These are phyloP conservation scores for Malacoctenus gilli DNA, from an alignment of 2,797 vertebrate species.

Conservation along the genomic window DNA sequence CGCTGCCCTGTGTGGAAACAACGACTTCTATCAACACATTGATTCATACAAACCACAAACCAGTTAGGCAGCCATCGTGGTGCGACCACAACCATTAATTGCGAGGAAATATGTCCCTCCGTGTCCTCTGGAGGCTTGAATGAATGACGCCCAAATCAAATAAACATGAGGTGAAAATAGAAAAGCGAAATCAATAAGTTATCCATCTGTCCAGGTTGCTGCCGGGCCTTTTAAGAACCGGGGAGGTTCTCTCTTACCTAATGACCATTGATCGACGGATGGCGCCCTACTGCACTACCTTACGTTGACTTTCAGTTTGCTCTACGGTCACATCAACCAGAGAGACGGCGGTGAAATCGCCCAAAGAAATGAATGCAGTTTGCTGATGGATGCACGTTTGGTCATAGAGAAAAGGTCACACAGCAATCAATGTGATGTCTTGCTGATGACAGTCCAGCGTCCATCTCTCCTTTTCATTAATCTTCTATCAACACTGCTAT, in stretches of 20 bases:
- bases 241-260: slow-evolving; percentile 42
- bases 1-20: not conserved
- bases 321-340: slow-evolving; percentile 11
- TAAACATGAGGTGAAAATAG: slow-evolving; percentile 31
- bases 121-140: slow-evolving; percentile 3
- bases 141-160: slow-evolving; percentile 32
- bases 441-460: slow-evolving; percentile 14
- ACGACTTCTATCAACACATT: not conserved
- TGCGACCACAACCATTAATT: too few species aligned
- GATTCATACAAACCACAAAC: not conserved
- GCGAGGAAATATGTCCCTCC: not conserved
- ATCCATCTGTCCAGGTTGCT: slow-evolving; percentile 16
- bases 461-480: slow-evolving; percentile 41
- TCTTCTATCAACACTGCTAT: slow-evolving; percentile 55
- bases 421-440: slow-evolving; percentile 23
- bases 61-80: not conserved
- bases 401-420: too few species aligned
- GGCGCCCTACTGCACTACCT: slow-evolving; percentile 6
- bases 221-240: slow-evolving; percentile 41
- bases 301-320: slow-evolving; percentile 20
- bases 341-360: slow-evolving; percentile 2
- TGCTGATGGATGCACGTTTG: too few species aligned
- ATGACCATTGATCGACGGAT: slow-evolving; percentile 49
- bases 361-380: too few species aligned
- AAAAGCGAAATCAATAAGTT: slow-evolving; percentile 53